These are phyloP conservation scores for Gymnodraco acuticeps DNA, from an alignment of 2,797 vertebrate species.

Conservation along the genomic window DNA sequence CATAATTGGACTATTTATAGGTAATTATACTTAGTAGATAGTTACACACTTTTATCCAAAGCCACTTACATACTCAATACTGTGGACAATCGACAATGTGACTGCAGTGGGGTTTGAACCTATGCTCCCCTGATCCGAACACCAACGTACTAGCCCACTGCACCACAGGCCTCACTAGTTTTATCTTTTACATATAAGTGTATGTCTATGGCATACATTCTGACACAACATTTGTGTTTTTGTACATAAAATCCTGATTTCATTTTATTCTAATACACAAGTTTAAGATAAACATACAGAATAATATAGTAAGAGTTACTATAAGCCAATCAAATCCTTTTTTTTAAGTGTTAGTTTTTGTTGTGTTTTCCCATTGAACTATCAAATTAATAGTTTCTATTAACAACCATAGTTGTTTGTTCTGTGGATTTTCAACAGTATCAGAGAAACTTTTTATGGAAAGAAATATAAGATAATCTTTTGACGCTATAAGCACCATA, in stretches of 20 bases:
- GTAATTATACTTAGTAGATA: no score
- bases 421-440: background rate
- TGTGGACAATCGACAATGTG: no score
- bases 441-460: background rate
- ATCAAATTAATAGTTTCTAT: background rate
- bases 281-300: background rate
- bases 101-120: no score
- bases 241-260: background rate
- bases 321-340: background rate
- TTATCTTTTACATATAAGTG: background rate
- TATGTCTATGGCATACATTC: background rate
- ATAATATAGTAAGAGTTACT: background rate
- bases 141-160: no score
- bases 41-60: no score
- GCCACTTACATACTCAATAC: no score
- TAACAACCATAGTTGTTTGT: background rate
- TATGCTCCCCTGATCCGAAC: no score
- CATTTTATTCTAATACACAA: background rate
- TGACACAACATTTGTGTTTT: background rate
- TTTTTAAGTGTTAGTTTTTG: background rate
- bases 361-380: background rate
- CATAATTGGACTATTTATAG: no score
- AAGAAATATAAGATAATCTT: background rate
- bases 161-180: background rate
- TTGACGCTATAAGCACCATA: background rate